phyloP scores from a whole-genome alignment of 2,113 vertebrate genomes.

The Chunga burmeisteri region DNA sequence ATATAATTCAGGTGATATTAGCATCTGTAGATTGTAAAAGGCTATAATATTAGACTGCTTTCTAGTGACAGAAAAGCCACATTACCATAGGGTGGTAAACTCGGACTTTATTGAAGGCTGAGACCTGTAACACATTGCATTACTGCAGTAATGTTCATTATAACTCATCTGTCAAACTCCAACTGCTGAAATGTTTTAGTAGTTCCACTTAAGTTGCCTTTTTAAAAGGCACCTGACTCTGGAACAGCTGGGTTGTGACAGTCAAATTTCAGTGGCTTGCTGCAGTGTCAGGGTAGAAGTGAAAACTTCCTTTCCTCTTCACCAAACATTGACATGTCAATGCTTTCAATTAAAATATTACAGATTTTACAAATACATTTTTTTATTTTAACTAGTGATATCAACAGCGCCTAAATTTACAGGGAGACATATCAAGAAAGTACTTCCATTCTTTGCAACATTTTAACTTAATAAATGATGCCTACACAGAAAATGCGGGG shows the following conservation, averaged over 20 bases:
- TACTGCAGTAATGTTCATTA: not conserved
- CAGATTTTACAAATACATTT: not conserved
- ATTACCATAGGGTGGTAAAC: not conserved
- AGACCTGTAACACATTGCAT: accelerated
- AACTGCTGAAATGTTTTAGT: not conserved
- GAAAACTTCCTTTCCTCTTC: not conserved
- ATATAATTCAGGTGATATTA: not conserved
- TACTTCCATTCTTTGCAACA: not conserved
- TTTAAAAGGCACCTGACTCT: not conserved
- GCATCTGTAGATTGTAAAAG: not conserved
- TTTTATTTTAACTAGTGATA: not conserved
- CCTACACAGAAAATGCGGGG: not conserved
- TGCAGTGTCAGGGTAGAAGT: not conserved
- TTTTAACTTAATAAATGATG: not conserved
- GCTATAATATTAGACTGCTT: not conserved
- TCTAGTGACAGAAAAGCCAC: not conserved
- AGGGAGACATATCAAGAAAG: not conserved
- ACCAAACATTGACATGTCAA: not conserved
- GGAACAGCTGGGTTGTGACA: not conserved
- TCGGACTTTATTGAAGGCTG: not conserved
- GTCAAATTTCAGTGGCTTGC: not conserved
- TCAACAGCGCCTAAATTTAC: not conserved
- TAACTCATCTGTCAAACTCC: not conserved
- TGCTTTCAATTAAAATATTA: not conserved
- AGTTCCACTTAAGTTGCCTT: not conserved